Percentiles rank a stretch among this genome's conserved stretches.
These are phyloP conservation scores for Acanthaster planci DNA, from an alignment of 35 echinoderm and acorn worm genomes.

Conservation along the genomic window DNA sequence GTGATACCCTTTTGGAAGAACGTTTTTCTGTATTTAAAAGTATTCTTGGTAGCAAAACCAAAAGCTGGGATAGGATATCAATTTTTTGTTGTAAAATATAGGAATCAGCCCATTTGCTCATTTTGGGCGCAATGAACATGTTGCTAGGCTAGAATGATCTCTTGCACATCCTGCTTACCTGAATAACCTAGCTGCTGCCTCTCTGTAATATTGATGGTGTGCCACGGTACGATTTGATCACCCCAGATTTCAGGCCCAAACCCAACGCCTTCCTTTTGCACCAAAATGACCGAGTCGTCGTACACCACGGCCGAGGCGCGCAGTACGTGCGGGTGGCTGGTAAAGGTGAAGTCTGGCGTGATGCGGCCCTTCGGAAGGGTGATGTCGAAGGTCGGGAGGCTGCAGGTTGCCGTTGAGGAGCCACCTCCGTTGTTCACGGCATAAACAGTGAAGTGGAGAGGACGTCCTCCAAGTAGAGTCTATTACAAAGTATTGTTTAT, in stretches of 20 bases:
- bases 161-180: neutral
- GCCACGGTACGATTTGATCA: slow-evolving; percentile 35
- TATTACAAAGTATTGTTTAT: neutral
- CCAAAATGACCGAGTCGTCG: slow-evolving; percentile 36
- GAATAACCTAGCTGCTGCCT: neutral
- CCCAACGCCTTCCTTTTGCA: slow-evolving; percentile 13
- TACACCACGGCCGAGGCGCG: slow-evolving; percentile 32
- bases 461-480: slow-evolving; percentile 12
- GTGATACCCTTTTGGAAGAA: no score
- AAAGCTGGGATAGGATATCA: no score
- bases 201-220: neutral
- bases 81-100: no score
- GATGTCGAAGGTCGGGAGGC: slow-evolving; percentile 39
- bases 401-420: slow-evolving; percentile 26
- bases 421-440: slow-evolving; percentile 29
- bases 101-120: no score
- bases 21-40: no score
- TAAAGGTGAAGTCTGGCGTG: slow-evolving; percentile 28
- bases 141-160: no score
- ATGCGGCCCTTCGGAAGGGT: slow-evolving; percentile 30
- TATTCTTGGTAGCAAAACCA: no score
- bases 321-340: slow-evolving; percentile 47
- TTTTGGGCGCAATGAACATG: no score
- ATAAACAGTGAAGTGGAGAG: slow-evolving; percentile 43
- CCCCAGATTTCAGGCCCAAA: slow-evolving; percentile 32